phyloP scores from a whole-genome alignment of 2,113 vertebrate genomes.

The Microcebus jonahi region DNA sequence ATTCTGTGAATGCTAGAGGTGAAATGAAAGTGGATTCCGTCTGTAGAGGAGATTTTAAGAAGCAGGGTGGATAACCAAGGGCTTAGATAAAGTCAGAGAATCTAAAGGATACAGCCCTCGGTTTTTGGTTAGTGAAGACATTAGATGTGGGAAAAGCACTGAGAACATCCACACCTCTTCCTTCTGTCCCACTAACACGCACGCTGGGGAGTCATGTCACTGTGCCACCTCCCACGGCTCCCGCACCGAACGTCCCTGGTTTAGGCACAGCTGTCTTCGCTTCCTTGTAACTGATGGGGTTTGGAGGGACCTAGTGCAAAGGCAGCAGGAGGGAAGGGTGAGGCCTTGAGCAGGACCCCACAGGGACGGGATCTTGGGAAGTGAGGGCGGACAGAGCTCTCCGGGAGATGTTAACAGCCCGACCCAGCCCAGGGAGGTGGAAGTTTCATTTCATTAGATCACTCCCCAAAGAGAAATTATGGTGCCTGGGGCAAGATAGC shows the following conservation, averaged over 20 bases:
- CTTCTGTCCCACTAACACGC: background rate
- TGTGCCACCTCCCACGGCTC: no score
- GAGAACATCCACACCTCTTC: background rate
- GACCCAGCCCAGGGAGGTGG: background rate
- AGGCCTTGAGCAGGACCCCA: background rate
- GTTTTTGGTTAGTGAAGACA: background rate
- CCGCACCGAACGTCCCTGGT: background rate
- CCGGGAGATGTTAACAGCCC: background rate
- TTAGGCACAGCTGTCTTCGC: background rate
- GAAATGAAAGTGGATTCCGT: slow-evolving; percentile 39
- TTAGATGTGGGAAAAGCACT: background rate
- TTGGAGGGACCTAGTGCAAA: background rate
- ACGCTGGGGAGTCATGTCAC: background rate
- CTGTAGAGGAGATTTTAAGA: background rate
- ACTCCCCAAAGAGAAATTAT: slow-evolving; percentile 3
- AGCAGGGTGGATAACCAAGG: background rate
- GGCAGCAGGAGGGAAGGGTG: no score
- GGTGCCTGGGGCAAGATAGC: background rate
- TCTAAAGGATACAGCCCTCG: background rate
- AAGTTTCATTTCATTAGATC: background rate
- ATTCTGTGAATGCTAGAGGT: background rate
- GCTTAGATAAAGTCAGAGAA: background rate
- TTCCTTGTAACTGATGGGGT: background rate
- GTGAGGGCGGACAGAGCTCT: background rate
- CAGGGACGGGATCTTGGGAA: fast-evolving